Base-by-base conservation (phyloP, 2,888 invertebrate genomes). In the Exephanes ischioxanthus region DNA sequence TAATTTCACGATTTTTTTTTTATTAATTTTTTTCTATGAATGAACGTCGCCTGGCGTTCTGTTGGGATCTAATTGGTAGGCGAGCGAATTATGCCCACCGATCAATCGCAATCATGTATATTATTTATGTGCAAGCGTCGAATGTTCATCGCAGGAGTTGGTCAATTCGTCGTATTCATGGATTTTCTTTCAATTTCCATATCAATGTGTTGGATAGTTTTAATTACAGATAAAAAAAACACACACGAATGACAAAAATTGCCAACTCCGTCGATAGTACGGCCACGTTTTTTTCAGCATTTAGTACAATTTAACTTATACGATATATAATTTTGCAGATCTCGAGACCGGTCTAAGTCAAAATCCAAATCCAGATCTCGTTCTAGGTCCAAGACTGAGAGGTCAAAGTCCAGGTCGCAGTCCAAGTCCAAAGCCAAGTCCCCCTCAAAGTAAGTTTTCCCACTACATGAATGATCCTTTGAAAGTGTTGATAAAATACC, bases 321-420 rank as follows among this genome's bases (percentile, higher is more conserved):
- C 85, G 82, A 87, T 87, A 86, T 90, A 91, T 92, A 92, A 93
- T 92, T 92, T 94, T 94, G 71, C 92, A 96, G 96, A 95, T 96
- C 96, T 85, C 95, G 96, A 91, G 96, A 96, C 91, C 95, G 95
- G 87, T 96, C 96, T 80, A 96, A 96, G 93, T 96, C 96, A 90
- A 94, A 94, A 93, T 96, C 96, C 79, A 96, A 96, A 93, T 96
- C 96, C 79, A 95, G 96, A 93, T 96, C 96, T 87, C 95, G 95
- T 91, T 96, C 96, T 89, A 94, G 95, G 89, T 95, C 95, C 88
- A 95, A 95, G 92, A 93, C 94, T 90, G 95, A 95, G 92, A 93
- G 95, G 91, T 95, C 95, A 85, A 95, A 95, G 90, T 95, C 95
- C 88, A 94, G 95, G 92, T 95, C 95, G 87, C 94, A 94, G 91